Base-by-base conservation (phyloP, 92 coral and sea anemone genomes). In the Paramuricea clavata region DNA sequence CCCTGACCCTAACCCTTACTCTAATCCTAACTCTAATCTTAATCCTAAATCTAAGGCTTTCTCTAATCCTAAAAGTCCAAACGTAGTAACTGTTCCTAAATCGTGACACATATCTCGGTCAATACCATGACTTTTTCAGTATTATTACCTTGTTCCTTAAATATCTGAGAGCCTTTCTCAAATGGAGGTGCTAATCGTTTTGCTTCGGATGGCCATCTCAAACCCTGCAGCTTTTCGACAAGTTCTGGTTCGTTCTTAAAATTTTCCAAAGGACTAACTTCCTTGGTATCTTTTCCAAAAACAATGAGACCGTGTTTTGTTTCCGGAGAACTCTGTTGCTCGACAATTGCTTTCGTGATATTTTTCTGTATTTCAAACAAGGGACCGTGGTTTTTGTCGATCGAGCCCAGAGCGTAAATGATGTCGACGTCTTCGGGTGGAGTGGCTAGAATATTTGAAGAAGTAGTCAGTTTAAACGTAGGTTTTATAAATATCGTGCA, bases 191-290 rank as follows among this genome's bases (percentile, higher is more conserved):
- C 72, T 8, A 79, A 26, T 15, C 84, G 23, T 25, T 33, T 79
- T 17, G 73, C 84, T 28, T 59, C 54, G 27, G 71, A 57, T 23
- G 72, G 84, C 84, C 84, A 79, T 23, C 21, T 79, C 67, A 79
- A n/a, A 32, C 12, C 62, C 32, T 12, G 34, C 11, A 78, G 67
- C 19, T 49, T 49, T 31, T 78, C 42, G 5, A 78, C 28, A 36
- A 78, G 50, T 35, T 78, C 69, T 0, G 83, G 43, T 52, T 33
- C 54, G n/a, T 33, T 57, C 27, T 35, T 35, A 33, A 57, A 78
- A 30, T 78, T 39, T 26, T 78, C 36, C 41, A 78, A 60, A 16
- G 83, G 69, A n/a, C 49, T 52, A 17, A 27, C 19, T 23, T 78
- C 83, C 16, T 78, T 52, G 28, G 31, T 8, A 5, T 78, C 36